phyloP scores from a whole-genome alignment of 2,113 vertebrate species.

The Tretioscincus oriximinensis region DNA sequence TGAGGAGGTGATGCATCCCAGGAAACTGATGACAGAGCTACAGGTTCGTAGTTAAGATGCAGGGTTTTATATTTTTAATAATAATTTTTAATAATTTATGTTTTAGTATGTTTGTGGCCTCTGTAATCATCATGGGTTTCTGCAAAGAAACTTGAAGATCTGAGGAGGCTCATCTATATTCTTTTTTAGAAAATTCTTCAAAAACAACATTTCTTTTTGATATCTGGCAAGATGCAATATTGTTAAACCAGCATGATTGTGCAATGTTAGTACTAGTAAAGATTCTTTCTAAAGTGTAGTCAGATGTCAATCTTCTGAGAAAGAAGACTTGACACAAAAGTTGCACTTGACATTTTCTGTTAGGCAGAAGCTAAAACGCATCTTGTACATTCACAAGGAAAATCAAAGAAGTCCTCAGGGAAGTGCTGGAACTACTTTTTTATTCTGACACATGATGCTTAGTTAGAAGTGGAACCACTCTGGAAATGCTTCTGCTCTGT shows the following conservation, averaged over 20 bases:
- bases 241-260: neutral
- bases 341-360: neutral
- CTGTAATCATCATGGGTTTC: neutral
- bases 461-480: neutral
- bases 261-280: neutral
- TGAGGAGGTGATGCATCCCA: no score
- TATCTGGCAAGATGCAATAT: neutral
- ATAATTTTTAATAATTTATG: no score
- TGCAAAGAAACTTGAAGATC: neutral
- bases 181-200: neutral
- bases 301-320: neutral
- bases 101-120: no score
- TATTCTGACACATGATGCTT: neutral
- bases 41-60: no score
- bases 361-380: neutral
- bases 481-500: neutral
- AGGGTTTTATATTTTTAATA: no score
- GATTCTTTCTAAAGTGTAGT: neutral
- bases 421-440: neutral
- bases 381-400: neutral
- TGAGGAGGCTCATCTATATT: neutral
- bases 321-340: neutral
- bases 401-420: neutral
- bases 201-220: neutral
- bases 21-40: no score